Evolutionary conservation across 2,797 vertebrate species (phyloP).

Genomic region (Xyrichtys novacula): DNA sequence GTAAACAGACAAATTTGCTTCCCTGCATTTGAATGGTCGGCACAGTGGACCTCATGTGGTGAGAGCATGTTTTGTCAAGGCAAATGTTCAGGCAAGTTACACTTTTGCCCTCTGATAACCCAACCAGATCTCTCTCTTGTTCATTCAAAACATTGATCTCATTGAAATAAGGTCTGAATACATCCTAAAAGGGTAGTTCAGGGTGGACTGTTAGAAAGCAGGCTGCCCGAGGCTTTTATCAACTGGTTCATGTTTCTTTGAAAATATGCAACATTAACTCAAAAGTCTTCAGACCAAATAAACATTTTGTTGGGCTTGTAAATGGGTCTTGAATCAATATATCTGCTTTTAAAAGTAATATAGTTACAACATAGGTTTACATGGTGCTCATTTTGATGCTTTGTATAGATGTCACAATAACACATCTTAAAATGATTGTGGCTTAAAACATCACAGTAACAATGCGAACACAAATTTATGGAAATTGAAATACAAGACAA

Average conservation of each 20-base stretch:
- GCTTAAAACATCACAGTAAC: too few relatives aligned
- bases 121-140: not conserved
- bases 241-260: not conserved
- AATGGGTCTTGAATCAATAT: not conserved
- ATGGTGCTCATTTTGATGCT: too few relatives aligned
- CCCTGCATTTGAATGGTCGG: not conserved
- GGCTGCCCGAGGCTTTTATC: not conserved
- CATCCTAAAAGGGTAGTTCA: not conserved
- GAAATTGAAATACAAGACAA: too few relatives aligned
- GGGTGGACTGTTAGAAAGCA: constrained; percentile 2
- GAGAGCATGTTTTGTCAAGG: not conserved
- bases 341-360: too few relatives aligned
- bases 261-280: not conserved
- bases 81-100: not conserved
- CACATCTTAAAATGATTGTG: too few relatives aligned
- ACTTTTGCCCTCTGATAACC: not conserved
- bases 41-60: not conserved
- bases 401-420: too few relatives aligned
- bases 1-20: not conserved
- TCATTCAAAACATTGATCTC: not conserved
- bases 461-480: too few relatives aligned
- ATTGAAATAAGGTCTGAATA: constrained; percentile 6
- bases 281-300: not conserved
- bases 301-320: not conserved
- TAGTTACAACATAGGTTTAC: too few relatives aligned